Evolutionary conservation across 1,140 invertebrate genomes (phyloP), one percentile per base, ranked within the genome.

Genomic region (Pseudachorutes palmiensis): DNA sequence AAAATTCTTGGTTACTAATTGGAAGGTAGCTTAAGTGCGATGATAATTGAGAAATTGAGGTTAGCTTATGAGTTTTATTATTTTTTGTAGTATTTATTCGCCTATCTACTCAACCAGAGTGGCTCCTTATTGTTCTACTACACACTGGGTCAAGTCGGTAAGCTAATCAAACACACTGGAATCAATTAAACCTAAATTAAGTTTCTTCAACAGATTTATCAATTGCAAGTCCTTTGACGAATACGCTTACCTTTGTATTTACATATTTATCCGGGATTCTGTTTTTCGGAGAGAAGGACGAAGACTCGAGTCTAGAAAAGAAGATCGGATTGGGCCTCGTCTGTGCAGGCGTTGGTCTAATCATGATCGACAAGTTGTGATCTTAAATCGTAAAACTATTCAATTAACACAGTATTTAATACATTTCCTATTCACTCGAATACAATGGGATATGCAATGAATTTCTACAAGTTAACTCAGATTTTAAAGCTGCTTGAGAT

Each of bases 1-100:
- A n/a, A 68, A 68, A 49, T 68, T 64, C 41, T 30, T 68, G 16
- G n/a, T 64, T 55, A 29, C 19, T 32, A 68, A 64, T 49, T 68
- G 67, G 67, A 64, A 48, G 58, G 58, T 60, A 60, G n/a, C n/a
- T n/a, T n/a, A n/a, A n/a, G n/a, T n/a, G n/a, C 14, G 58, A 32
- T 29, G 2, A 30, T 12, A 57, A 57, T 12, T 12, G 3, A 14
- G 51, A 57, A 57, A 9, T 57, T 5, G 9, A 9, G 51, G 5
- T n/a, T 26, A n/a, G 24, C 24, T 14, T 24, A 12, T 57, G 24
- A 24, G 9, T n/a, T 57, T 57, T n/a, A 57, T 57, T 57, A 57
- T 12, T 57, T 57, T 57, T 29, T 60, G 24, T 22, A 63, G 41
- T 68, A 68, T 30, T n/a, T 64, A 1, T 30, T 33, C 1, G 31